These are phyloP conservation scores for Drosophila maculinotata DNA, from an alignment of 2,888 invertebrate genomes.

Conservation along the genomic window DNA sequence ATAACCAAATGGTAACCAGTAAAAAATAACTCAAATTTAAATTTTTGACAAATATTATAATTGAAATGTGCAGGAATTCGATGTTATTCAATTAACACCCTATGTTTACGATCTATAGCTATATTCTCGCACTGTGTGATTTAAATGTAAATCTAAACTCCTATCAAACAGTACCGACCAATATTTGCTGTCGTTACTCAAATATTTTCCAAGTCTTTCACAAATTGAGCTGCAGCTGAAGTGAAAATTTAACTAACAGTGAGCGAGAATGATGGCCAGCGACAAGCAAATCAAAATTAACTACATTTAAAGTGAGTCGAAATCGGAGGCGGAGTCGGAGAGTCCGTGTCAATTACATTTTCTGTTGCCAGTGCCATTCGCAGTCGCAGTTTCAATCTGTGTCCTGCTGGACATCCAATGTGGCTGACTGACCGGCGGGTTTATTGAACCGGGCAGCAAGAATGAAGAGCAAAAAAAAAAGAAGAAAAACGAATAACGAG, in stretches of 20 bases:
- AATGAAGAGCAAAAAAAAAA: slow-evolving; percentile 1
- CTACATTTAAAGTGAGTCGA: slow-evolving; percentile 57
- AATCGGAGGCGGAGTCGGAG: slow-evolving; percentile 6
- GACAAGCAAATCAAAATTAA: slow-evolving; percentile 64
- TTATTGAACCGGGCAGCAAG: slow-evolving; percentile 63
- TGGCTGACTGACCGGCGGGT: slow-evolving; percentile 51
- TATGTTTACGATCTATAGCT: no score
- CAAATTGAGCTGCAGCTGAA: slow-evolving; percentile 5
- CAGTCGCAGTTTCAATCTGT: slow-evolving; percentile 22
- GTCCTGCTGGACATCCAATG: slow-evolving; percentile 11
- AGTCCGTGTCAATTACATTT: not conserved
- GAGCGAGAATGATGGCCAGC: slow-evolving; percentile 9
- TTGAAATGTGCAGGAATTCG: no score
- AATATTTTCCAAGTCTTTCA: not conserved
- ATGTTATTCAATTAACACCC: no score
- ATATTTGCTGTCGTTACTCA: slow-evolving; percentile 10
- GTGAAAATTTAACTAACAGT: slow-evolving; percentile 8
- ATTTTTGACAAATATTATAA: no score
- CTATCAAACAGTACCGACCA: slow-evolving; percentile 1
- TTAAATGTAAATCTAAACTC: not conserved
- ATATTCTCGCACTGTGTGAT: no score
- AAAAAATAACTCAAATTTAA: no score
- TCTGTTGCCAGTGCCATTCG: slow-evolving; percentile 19
- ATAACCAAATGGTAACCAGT: not conserved
- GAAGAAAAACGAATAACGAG: slow-evolving; percentile 6